phyloP scores from a whole-genome alignment of 1,140 invertebrate species.

The Drosophila miranda region DNA sequence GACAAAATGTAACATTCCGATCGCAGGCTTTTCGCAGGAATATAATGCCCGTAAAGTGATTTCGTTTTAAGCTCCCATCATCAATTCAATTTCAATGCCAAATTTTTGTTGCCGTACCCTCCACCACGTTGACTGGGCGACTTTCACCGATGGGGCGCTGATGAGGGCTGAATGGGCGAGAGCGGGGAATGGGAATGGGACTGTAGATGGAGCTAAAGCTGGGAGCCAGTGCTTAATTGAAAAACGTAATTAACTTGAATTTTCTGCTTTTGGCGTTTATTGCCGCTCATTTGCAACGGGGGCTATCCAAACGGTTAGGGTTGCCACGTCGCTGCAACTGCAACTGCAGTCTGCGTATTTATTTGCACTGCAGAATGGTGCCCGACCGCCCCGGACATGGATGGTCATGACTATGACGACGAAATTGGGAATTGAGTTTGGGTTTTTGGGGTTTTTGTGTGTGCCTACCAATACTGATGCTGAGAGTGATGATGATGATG shows the following conservation, averaged over 20 bases:
- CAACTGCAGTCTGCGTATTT: constrained; percentile 58
- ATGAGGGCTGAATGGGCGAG: neutral
- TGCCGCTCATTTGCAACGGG: constrained; percentile 75
- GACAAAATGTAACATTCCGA: neutral
- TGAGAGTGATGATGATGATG: constrained; percentile 13
- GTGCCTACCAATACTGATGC: neutral
- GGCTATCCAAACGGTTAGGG: constrained; percentile 44
- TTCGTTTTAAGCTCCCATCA: constrained; percentile 34
- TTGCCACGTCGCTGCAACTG: constrained; percentile 23
- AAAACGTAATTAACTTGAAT: constrained; percentile 80
- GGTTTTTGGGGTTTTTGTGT: constrained; percentile 8
- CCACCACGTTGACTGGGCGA: constrained; percentile 29
- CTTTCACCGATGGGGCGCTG: constrained; percentile 16
- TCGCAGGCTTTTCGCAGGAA: constrained; percentile 17
- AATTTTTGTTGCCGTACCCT: constrained; percentile 37
- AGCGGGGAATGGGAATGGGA: neutral
- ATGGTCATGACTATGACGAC: constrained; percentile 20
- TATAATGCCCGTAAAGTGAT: constrained; percentile 31
- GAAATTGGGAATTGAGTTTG: constrained; percentile 42
- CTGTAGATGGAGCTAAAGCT: neutral
- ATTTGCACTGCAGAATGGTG: constrained; percentile 47
- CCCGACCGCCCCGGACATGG: constrained; percentile 12
- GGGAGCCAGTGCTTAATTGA: constrained; percentile 71
- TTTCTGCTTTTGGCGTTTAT: constrained; percentile 80
- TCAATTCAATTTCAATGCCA: constrained; percentile 69